Evolutionary conservation across 2,888 invertebrate species (phyloP).

Genomic region (Augiades crinisus): DNA sequence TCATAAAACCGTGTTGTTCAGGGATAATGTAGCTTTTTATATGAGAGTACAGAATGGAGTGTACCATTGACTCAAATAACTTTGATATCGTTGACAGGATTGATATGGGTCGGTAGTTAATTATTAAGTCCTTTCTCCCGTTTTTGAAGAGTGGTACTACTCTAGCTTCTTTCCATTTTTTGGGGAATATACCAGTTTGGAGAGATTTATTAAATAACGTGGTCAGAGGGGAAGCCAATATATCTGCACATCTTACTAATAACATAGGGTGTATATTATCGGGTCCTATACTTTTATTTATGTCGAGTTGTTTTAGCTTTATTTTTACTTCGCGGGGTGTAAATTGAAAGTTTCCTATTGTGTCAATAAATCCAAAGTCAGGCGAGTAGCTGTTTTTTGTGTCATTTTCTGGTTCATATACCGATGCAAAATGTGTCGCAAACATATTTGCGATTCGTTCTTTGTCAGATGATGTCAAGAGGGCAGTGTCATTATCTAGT

Average conservation of each 20-base stretch:
- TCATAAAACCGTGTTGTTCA: constrained; percentile 30
- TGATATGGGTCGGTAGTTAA: constrained; percentile 19
- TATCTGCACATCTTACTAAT: constrained; percentile 3
- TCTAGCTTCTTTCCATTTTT: constrained; percentile 20
- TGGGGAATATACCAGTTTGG: constrained; percentile 15
- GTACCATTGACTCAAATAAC: constrained; percentile 21
- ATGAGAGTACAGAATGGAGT: constrained; percentile 24
- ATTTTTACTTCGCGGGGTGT: constrained; percentile 10
- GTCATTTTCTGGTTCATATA: background rate
- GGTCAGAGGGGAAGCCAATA: constrained; percentile 4
- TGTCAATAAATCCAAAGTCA: background rate
- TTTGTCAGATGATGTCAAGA: no score
- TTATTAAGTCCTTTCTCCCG: constrained; percentile 7
- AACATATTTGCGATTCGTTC: background rate
- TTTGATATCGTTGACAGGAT: constrained; percentile 27
- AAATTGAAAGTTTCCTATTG: background rate
- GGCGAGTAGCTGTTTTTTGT: background rate
- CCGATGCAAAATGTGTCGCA: background rate
- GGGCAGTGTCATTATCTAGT: background rate
- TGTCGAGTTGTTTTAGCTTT: constrained; percentile 11
- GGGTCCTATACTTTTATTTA: constrained; percentile 18
- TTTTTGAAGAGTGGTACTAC: constrained; percentile 24
- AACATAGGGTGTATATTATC: constrained; percentile 18
- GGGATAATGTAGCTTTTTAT: constrained; percentile 9
- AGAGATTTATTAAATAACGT: constrained; percentile 16